Conservation (phyloP, 2,888 invertebrate genomes). For the Incurvaria masculella region DNA sequence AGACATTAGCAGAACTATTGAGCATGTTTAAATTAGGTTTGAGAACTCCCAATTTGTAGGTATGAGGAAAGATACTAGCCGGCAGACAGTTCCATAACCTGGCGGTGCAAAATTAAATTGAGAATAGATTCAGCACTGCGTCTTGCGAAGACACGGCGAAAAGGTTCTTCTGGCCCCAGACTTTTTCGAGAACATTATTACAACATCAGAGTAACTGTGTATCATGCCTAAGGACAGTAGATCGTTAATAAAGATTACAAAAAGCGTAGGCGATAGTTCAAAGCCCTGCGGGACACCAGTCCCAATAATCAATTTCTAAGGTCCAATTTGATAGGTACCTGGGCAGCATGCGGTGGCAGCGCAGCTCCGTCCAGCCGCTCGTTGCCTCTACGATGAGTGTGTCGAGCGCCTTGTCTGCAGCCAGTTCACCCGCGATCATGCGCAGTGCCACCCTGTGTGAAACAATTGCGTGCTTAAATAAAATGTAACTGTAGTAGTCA, state of each 20-base stretch:
- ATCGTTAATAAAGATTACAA: background rate
- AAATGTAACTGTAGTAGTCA: background rate
- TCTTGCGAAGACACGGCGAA: no score
- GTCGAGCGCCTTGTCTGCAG: constrained; percentile 44
- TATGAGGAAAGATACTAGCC: no score
- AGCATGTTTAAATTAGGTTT: no score
- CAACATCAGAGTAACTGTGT: background rate
- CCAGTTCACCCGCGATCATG: constrained; percentile 48
- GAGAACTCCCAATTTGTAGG: no score
- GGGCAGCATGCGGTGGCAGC: constrained; percentile 50
- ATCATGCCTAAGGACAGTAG: background rate
- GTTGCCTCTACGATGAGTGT: constrained; percentile 46
- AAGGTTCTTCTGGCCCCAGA: no score
- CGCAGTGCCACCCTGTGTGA: constrained; percentile 45
- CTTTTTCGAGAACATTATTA: background rate
- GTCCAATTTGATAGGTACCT: constrained; percentile 32
- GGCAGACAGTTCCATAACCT: no score
- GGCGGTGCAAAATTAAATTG: no score
- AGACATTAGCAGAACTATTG: no score
- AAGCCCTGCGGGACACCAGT: no score
- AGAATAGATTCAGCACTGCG: no score
- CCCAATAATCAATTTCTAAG: background rate
- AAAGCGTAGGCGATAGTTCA: no score
- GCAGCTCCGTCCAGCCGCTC: constrained; percentile 43
- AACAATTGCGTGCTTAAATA: background rate